A percentile compares a stretch with the other conserved stretches of the same genome.
Evolutionary conservation across 2,113 vertebrate species (phyloP).

Genomic region (Castor canadensis): DNA sequence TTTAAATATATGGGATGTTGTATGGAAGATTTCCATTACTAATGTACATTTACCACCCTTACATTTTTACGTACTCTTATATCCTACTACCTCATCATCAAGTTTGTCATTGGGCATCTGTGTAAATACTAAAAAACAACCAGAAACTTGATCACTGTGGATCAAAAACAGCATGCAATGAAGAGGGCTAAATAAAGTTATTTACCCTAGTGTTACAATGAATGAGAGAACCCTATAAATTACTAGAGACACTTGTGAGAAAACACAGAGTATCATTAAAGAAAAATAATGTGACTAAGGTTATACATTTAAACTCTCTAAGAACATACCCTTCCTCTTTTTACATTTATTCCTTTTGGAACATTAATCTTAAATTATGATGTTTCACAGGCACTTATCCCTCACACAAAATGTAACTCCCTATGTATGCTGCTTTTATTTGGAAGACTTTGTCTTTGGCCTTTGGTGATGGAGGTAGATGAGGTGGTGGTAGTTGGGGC

Average conservation of each 20-base stretch:
- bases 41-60: neutral
- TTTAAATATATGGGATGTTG: neutral
- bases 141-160: neutral
- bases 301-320: neutral
- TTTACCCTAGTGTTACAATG: neutral
- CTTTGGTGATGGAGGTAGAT: neutral
- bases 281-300: neutral
- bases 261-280: neutral
- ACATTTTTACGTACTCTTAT: neutral
- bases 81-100: neutral
- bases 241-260: neutral
- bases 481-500: neutral
- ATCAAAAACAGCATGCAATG: neutral
- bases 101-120: neutral
- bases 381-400: neutral
- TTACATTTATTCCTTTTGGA: neutral
- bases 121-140: neutral
- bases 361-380: neutral
- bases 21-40: slow-evolving; percentile 8
- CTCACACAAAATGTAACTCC: neutral
- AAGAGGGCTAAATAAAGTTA: neutral
- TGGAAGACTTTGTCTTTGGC: neutral
- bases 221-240: neutral
- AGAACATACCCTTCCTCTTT: neutral
- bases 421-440: neutral